Evolutionary conservation across 2,797 vertebrate genomes (phyloP).

Genomic region (Smutsia gigantea): DNA sequence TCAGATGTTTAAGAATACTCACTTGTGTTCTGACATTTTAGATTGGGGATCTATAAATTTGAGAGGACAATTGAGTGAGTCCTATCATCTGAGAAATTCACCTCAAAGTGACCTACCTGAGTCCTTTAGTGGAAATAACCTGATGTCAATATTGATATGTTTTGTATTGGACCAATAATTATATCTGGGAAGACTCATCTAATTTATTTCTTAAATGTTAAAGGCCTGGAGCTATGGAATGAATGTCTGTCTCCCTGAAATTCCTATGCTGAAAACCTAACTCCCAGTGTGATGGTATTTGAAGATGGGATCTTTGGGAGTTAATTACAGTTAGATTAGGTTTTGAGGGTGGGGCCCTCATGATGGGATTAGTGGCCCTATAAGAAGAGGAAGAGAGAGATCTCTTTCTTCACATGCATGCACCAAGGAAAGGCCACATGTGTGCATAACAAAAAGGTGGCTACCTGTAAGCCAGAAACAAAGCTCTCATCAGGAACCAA

Average conservation of each 20-base stretch:
- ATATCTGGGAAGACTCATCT: neutral
- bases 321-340: neutral
- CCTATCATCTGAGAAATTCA: neutral
- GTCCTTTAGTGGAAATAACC: neutral
- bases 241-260: neutral
- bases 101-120: neutral
- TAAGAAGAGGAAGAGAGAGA: neutral
- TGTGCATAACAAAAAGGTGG: neutral
- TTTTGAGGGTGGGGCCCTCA: neutral
- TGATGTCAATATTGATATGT: neutral
- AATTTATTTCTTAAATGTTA: neutral
- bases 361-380: neutral
- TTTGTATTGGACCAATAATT: neutral
- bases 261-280: neutral
- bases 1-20: neutral
- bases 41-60: neutral
- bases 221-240: neutral
- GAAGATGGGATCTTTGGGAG: neutral
- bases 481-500: neutral
- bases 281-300: neutral
- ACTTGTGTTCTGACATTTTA: neutral
- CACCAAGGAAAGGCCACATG: neutral
- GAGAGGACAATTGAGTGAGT: neutral
- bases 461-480: neutral
- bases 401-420: neutral